Evolutionary conservation across 2,888 invertebrate species (phyloP), one percentile per base, ranked within the genome.

Genomic region (Anthophora plumipes): DNA sequence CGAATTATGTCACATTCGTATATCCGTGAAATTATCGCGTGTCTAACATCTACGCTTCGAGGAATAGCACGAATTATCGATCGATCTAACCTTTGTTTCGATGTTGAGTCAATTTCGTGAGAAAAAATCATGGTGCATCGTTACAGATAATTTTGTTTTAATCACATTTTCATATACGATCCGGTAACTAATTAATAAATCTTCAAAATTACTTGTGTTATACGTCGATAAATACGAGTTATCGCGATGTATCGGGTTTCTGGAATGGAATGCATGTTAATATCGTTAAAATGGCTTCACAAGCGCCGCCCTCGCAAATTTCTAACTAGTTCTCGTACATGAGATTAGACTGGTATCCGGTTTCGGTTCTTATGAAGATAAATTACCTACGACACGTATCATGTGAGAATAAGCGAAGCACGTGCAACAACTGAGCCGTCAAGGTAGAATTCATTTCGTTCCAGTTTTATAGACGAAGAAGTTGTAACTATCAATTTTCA

Each of bases 311-410:
- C 48, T 48, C 71, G 63, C 71, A 57, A 70, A 39, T 55, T 68
- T 68, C 59, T 41, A n/a, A 31, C 50, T 46, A 12, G 54, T 37
- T 39, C n/a, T n/a, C 37, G 50, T 73, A 46, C 46, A 20, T 55
- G n/a, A n/a, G 55, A 64, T 72, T 66, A 60, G 2, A 41, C 46
- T 31, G n/a, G 60, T 61, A 41, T 60, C 66, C 43, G 52, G 48
- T 68, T 67, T 55, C 74, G 12, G 31, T 25, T 55, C 61, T 55
- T 57, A 55, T 12, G 60, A 74, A 50, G 75, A 77, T 68, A 77
- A 77, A 77, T 74, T 73, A 46, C 17, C 17, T 55, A 37, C 48
- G 11, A 60, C 31, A 31, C 48, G 12, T 54, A 46, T 22, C 55
- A 52, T 46, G 25, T 31, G 17, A 50, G 71, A 54, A 41, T 6